Conservation (phyloP, 2,888 invertebrate species). For the Ceratothoa steindachneri region DNA sequence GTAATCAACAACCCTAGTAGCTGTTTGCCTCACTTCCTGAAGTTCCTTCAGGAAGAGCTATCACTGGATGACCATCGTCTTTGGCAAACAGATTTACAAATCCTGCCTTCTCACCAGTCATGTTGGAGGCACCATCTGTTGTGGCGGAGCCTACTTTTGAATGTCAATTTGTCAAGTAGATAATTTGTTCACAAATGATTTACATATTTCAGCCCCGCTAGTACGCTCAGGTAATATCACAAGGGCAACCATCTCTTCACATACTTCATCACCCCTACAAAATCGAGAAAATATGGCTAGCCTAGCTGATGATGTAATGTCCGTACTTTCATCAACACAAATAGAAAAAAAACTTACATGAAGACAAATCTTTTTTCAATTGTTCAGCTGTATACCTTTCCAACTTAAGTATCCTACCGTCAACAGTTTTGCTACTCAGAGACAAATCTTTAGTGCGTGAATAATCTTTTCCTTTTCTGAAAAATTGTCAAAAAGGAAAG, state of each 20-base stretch:
- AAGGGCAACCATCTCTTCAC: no score
- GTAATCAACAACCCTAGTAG: conserved; percentile 4
- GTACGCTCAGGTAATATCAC: conserved; percentile 11
- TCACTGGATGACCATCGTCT: conserved; percentile 6
- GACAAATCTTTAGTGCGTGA: conserved; percentile 19
- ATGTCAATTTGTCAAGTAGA: neutral
- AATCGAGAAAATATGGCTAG: no score
- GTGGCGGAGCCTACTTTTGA: conserved; percentile 11
- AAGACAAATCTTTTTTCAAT: conserved; percentile 14
- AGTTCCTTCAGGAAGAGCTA: conserved; percentile 9
- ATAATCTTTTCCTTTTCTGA: conserved; percentile 16
- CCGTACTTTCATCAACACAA: no score
- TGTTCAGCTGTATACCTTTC: conserved; percentile 5
- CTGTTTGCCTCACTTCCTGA: no score
- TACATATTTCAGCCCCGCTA: neutral
- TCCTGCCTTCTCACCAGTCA: conserved; percentile 16
- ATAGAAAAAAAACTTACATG: no score
- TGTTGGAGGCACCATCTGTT: conserved; percentile 15
- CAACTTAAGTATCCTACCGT: neutral
- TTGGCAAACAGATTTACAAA: conserved; percentile 17
- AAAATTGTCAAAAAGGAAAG: no score
- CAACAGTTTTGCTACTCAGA: conserved; percentile 13
- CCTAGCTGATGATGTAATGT: no score
- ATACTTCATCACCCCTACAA: no score
- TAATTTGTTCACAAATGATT: no score